Conservation (phyloP, 1,140 invertebrate genomes). For the Drosophila rufa region DNA sequence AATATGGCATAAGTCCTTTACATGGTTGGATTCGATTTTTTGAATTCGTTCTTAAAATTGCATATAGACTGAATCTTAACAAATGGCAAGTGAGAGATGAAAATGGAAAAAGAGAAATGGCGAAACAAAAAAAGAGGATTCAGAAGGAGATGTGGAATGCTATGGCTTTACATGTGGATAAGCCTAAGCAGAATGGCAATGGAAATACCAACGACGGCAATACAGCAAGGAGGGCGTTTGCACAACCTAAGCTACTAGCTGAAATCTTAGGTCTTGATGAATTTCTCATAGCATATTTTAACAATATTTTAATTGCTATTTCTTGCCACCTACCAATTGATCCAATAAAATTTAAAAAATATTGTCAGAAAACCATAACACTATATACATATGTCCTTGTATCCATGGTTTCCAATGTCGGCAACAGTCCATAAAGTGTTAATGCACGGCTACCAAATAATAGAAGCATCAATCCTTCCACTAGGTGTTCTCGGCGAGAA, state of each 20-base stretch:
- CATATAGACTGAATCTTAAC: conserved; percentile 33
- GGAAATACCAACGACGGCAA: too few species aligned
- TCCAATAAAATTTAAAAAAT: too few species aligned
- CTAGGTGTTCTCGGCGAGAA: conserved; percentile 16
- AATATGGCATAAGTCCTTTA: conserved; percentile 9
- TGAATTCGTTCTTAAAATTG: conserved; percentile 10
- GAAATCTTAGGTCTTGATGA: conserved; percentile 23
- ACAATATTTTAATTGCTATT: too few species aligned
- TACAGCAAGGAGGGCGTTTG: too few species aligned
- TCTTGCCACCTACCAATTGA: too few species aligned
- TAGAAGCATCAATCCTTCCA: neutral
- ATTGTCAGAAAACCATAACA: too few species aligned
- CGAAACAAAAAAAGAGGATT: conserved; percentile 6
- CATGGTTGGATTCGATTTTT: neutral
- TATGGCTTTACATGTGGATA: conserved; percentile 3
- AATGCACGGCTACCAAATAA: conserved; percentile 20
- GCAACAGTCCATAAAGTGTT: neutral
- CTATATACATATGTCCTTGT: too few species aligned
- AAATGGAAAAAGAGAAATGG: conserved; percentile 26
- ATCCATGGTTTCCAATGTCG: too few species aligned
- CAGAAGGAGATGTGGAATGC: conserved; percentile 1
- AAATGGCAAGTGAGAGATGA: conserved; percentile 27
- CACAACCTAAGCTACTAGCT: conserved; percentile 17
- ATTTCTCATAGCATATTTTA: too few species aligned
- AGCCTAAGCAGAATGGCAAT: conserved; percentile 4